Evolutionary conservation across 2,113 vertebrate species (phyloP), one percentile per base, ranked within the genome.

Genomic region (Nycticryphes semicollaris): DNA sequence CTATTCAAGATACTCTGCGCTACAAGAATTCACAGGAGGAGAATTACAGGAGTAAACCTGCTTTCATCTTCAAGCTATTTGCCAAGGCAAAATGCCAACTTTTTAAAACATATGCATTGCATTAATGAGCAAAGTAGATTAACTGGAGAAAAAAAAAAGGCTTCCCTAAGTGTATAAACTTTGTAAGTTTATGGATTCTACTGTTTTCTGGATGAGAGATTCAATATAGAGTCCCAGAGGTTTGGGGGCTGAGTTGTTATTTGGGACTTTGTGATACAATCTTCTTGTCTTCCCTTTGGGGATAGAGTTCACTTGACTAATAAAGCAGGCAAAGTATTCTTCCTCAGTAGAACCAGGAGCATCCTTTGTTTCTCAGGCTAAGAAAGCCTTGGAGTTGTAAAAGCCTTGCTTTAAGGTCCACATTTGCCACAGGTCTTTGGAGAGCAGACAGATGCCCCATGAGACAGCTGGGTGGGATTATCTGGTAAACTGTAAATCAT

Each of bases 71-170:
- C 47, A 33, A 96, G 92, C 80, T 92, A 90, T 94, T 72, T 94
- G 85, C 60, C 88, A 48, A 94, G 92, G 90, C 83, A 92, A 94
- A 93, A 84, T 68, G 86, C 89, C 86, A 92, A 89, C 45, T 90
- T 90, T 79, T 89, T 51, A 15, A 92, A 89, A 48, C 8, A 68
- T 13, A 53, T 6, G 60, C 57, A 79, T 75, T 95, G 51, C 53
- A 59, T 76, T 90, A 89, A 92, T 50, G 31, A 95, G 66, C 43
- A 76, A 84, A 82, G 68, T 28, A 25, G 67, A 95, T 87, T 66
- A 89, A 43, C 37, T 21, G 16, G 16, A 19, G 16, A 7, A 35
- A 93, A 72, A 68, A 82, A 30, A 37, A 17, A 43, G 5, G 1
- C 21, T 83, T 87, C 56, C 64, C 21, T 6, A 78, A 72, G 18